A percentile compares a stretch with the other conserved stretches of the same genome.
These are phyloP conservation scores for Gila robusta DNA, from an alignment of 2,797 vertebrate species.

Conservation along the genomic window DNA sequence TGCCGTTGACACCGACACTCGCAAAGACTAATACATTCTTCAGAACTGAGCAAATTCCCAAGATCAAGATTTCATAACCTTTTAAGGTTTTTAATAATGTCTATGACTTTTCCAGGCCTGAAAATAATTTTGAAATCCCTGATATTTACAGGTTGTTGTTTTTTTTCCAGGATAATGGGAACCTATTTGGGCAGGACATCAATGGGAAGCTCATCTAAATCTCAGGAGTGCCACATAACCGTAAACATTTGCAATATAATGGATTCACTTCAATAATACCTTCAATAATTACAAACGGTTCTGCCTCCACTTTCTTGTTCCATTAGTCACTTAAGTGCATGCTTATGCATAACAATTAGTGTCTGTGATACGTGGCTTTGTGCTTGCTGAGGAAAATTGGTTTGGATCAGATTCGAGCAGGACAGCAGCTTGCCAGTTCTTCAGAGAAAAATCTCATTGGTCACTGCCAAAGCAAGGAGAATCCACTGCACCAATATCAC, in stretches of 20 bases:
- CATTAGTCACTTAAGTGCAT: conserved; percentile 5
- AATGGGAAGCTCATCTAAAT: conserved; percentile 14
- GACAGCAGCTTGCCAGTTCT: conserved; percentile 26
- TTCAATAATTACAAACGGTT: conserved; percentile 5
- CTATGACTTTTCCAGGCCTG: neutral
- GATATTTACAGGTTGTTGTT: neutral
- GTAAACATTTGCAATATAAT: conserved; percentile 9
- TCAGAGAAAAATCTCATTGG: conserved; percentile 4
- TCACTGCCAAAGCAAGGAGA: conserved; percentile 24
- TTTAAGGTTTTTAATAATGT: neutral
- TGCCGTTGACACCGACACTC: neutral
- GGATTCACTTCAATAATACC: conserved; percentile 4
- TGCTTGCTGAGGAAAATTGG: conserved; percentile 17
- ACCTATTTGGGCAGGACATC: conserved; percentile 3
- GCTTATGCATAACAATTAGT: conserved; percentile 8
- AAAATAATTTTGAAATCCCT: neutral
- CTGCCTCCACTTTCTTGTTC: conserved; percentile 16
- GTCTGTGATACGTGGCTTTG: neutral
- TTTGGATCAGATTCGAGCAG: conserved; percentile 20
- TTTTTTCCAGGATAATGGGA: neutral
- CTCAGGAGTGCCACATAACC: neutral
- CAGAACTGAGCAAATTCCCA: neutral
- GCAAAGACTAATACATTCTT: neutral
- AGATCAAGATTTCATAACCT: neutral
- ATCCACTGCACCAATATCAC: neutral